Conservation (phyloP, 1,140 invertebrate genomes). For the Diploscapter pachys region DNA sequence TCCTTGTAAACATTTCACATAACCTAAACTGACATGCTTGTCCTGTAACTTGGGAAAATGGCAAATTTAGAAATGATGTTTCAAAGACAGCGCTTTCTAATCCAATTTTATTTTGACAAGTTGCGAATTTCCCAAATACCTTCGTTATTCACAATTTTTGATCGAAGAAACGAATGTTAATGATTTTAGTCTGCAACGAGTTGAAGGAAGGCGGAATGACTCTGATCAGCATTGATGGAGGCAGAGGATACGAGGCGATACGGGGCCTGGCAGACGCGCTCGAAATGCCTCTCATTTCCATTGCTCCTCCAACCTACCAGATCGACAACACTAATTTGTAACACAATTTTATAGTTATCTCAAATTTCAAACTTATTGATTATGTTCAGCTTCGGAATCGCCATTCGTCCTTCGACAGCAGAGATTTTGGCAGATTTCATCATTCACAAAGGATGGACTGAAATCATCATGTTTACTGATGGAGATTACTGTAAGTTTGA, state of each 20-base stretch:
- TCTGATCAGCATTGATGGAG: conserved; percentile 25
- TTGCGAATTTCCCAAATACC: too few species aligned
- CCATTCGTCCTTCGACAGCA: conserved; percentile 50
- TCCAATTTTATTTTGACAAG: too few species aligned
- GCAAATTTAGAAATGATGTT: too few species aligned
- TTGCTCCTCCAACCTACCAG: conserved; percentile 10
- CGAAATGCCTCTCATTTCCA: conserved; percentile 27
- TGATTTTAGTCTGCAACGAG: conserved; percentile 26
- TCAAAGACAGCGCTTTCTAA: too few species aligned
- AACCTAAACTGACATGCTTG: neutral
- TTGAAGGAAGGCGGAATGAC: conserved; percentile 34
- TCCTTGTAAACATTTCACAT: neutral
- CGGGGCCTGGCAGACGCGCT: conserved; percentile 23
- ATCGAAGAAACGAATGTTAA: neutral
- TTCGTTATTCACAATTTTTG: neutral
- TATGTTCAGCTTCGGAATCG: conserved; percentile 54
- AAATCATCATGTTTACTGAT: conserved; percentile 55
- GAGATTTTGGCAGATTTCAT: conserved; percentile 56
- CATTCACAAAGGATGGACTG: conserved; percentile 51
- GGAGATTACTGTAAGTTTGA: conserved; percentile 37
- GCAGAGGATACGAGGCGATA: conserved; percentile 27
- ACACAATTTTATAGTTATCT: neutral
- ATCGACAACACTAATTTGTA: conserved; percentile 16
- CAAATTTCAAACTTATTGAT: conserved; percentile 19
- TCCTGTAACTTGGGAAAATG: neutral